Percentiles rank a stretch among this genome's conserved stretches.
phyloP scores from a whole-genome alignment of 2,888 invertebrate genomes.

The Anticlea derivata region DNA sequence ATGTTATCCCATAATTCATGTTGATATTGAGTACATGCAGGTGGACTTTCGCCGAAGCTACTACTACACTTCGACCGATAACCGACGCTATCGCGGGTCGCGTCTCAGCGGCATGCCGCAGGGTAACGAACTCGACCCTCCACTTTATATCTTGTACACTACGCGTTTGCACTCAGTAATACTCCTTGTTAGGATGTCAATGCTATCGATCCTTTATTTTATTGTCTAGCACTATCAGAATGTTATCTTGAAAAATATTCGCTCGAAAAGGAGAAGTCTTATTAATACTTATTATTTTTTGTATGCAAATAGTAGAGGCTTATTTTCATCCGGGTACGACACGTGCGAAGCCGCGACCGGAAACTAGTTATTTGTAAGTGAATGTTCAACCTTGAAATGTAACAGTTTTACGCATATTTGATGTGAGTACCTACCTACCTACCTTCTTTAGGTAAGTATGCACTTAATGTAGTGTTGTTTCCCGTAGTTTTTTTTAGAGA shows the following conservation, averaged over 20 bases:
- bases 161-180: conserved; percentile 46
- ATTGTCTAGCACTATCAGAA: conserved; percentile 25
- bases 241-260: conserved; percentile 8
- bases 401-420: too few species aligned
- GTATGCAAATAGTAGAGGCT: too few species aligned
- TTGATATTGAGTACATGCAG: conserved; percentile 35
- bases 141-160: conserved; percentile 44
- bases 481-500: too few species aligned
- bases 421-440: too few species aligned
- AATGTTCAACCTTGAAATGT: too few species aligned
- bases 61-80: conserved; percentile 57
- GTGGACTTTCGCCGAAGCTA: conserved; percentile 52
- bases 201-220: conserved; percentile 46
- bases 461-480: too few species aligned
- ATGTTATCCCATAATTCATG: not conserved
- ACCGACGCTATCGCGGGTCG: conserved; percentile 57
- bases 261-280: too few species aligned
- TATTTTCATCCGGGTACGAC: too few species aligned
- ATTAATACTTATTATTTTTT: too few species aligned
- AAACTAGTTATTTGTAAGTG: too few species aligned
- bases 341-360: too few species aligned
- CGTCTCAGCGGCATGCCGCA: conserved; percentile 49
- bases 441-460: too few species aligned
- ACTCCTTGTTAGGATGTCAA: conserved; percentile 47
- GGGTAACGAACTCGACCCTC: conserved; percentile 63